These are phyloP conservation scores for Pseudomyrmex cubaensis DNA, from an alignment of 1,140 invertebrate genomes.

Conservation along the genomic window DNA sequence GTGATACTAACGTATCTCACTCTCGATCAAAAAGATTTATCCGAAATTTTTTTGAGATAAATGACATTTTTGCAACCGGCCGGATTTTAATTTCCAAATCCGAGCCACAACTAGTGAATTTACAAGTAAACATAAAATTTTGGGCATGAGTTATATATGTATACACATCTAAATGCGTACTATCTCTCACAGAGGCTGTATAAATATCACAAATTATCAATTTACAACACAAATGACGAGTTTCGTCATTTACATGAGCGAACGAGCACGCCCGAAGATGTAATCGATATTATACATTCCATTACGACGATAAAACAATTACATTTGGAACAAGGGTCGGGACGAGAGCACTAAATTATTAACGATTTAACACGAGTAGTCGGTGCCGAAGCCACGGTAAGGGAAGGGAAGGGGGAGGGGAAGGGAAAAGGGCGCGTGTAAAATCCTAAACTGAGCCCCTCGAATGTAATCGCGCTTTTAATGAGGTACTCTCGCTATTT, in stretches of 20 bases:
- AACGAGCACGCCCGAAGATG: background rate
- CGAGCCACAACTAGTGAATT: background rate
- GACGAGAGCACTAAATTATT: constrained; percentile 40
- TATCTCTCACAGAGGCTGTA: background rate
- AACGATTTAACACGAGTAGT: constrained; percentile 46
- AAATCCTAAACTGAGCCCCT: constrained; percentile 44
- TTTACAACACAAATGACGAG: constrained; percentile 39
- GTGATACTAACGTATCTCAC: background rate
- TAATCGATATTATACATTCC: constrained; percentile 33
- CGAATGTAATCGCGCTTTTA: constrained; percentile 63
- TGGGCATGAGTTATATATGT: background rate
- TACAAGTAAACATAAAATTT: background rate
- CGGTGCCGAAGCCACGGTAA: constrained; percentile 2
- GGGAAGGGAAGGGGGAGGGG: too few species aligned
- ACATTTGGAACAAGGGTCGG: constrained; percentile 25
- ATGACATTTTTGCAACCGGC: too few species aligned
- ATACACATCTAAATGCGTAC: background rate
- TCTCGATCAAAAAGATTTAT: constrained; percentile 1
- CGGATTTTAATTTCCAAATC: constrained; percentile 3
- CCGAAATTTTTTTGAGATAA: background rate
- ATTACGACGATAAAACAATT: constrained; percentile 49
- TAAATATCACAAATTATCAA: constrained; percentile 42
- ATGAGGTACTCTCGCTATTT: constrained; percentile 67
- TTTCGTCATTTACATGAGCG: constrained; percentile 22
- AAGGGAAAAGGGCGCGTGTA: background rate